These are phyloP conservation scores for Onthophagus taurus DNA, from an alignment of 1,140 invertebrate species.

Conservation along the genomic window DNA sequence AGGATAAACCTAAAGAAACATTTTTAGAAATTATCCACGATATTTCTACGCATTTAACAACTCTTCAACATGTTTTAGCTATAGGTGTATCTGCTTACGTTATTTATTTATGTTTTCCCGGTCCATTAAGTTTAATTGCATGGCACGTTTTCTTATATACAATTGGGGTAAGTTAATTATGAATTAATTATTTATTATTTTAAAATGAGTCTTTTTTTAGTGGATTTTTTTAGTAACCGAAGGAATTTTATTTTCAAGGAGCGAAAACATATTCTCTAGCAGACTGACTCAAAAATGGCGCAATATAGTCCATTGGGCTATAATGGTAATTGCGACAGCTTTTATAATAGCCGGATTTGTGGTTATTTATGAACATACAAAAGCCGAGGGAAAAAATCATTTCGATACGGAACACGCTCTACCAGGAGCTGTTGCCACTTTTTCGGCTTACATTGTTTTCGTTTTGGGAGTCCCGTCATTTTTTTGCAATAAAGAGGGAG, in stretches of 20 bases:
- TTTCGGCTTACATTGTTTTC: background rate
- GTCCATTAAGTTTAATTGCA: background rate
- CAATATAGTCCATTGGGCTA: slow-evolving; percentile 9
- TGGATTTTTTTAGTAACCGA: slow-evolving; percentile 13
- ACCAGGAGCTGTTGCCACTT: slow-evolving; percentile 2
- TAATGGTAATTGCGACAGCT: background rate
- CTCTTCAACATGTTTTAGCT: slow-evolving; percentile 8
- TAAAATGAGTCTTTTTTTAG: slow-evolving; percentile 7
- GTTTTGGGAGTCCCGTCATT: slow-evolving; percentile 4
- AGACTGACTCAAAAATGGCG: background rate
- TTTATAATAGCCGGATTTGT: slow-evolving; percentile 1
- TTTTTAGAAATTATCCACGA: too few species aligned
- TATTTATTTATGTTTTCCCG: slow-evolving; percentile 8
- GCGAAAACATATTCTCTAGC: slow-evolving; percentile 9
- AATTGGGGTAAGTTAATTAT: slow-evolving; percentile 10
- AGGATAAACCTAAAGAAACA: too few species aligned
- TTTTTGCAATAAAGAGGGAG: too few species aligned
- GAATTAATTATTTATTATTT: too few species aligned
- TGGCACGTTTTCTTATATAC: slow-evolving; percentile 9
- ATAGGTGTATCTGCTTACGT: slow-evolving; percentile 7
- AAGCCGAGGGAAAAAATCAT: slow-evolving; percentile 4
- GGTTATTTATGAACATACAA: slow-evolving; percentile 4
- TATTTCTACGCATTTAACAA: slow-evolving; percentile 7
- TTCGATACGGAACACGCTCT: slow-evolving; percentile 12
- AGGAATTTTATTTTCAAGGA: background rate